Conservation (phyloP, 2,888 invertebrate species). For the Dynastes hyllus region DNA sequence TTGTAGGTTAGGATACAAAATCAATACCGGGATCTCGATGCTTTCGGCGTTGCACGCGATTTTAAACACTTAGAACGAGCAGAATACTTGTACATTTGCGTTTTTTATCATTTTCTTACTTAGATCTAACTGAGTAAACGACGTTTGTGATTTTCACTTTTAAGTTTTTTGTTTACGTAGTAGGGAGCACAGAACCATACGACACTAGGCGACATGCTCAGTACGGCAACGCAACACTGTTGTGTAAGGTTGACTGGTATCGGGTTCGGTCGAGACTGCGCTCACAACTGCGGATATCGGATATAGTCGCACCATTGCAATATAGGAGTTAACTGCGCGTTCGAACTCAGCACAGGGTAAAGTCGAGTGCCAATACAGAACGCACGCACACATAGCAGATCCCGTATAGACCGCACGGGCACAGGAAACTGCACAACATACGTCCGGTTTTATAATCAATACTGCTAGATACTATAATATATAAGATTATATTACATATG, state of each 20-base stretch:
- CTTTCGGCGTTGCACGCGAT: slow-evolving; percentile 30
- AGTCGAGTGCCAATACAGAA: neutral
- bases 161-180: slow-evolving; percentile 40
- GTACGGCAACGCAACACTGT: slow-evolving; percentile 34
- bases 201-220: slow-evolving; percentile 25
- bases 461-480: slow-evolving; percentile 21
- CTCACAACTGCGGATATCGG: slow-evolving; percentile 57
- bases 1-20: slow-evolving; percentile 59
- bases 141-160: slow-evolving; percentile 7
- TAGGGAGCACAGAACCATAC: slow-evolving; percentile 20
- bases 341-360: neutral
- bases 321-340: slow-evolving; percentile 49
- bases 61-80: neutral
- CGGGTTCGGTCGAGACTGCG: slow-evolving; percentile 52
- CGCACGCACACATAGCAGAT: too few relatives aligned
- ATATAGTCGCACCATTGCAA: slow-evolving; percentile 56
- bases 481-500: slow-evolving; percentile 21
- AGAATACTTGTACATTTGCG: neutral
- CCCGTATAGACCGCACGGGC: neutral
- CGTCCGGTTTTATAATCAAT: slow-evolving; percentile 44
- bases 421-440: slow-evolving; percentile 37
- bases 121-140: neutral
- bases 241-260: slow-evolving; percentile 27
- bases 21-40: slow-evolving; percentile 55
- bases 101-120: neutral